phyloP scores from a whole-genome alignment of 2,113 vertebrate genomes.

The Xiphophorus couchianus region DNA sequence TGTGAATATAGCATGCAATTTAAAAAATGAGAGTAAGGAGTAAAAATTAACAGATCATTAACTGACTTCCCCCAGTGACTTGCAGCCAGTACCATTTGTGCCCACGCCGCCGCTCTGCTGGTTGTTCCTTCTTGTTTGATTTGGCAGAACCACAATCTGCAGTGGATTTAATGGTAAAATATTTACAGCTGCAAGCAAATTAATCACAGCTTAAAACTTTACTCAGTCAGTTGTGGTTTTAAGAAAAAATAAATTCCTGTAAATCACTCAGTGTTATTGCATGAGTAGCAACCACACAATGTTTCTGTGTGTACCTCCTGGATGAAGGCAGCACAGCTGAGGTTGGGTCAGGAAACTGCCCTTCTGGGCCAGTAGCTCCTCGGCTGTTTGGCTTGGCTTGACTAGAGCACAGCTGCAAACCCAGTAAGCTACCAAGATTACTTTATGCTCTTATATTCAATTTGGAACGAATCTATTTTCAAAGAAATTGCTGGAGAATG shows the following conservation, averaged over 20 bases:
- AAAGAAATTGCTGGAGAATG: constrained; percentile 38
- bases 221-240: constrained; percentile 15
- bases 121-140: constrained; percentile 44
- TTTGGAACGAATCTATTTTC: constrained; percentile 54
- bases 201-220: constrained; percentile 41
- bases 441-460: constrained; percentile 44
- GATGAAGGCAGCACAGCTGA: constrained; percentile 15
- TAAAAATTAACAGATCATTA: no score
- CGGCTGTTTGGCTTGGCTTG: constrained; percentile 67
- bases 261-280: constrained; percentile 62
- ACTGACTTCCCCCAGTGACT: constrained; percentile 1
- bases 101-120: constrained; percentile 7
- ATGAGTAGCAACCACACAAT: constrained; percentile 51
- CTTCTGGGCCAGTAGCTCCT: constrained; percentile 58
- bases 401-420: constrained; percentile 38
- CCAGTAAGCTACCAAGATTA: constrained; percentile 41
- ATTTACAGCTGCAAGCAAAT: constrained; percentile 43
- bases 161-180: constrained; percentile 40
- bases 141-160: constrained; percentile 43
- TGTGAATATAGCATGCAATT: no score
- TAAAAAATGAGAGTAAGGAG: no score
- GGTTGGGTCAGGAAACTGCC: constrained; percentile 33
- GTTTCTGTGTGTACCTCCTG: constrained; percentile 60
- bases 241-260: constrained; percentile 43
- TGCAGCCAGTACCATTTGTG: constrained; percentile 22